Base-by-base conservation (phyloP, 2,113 vertebrate genomes). In the Odobenus rosmarus region DNA sequence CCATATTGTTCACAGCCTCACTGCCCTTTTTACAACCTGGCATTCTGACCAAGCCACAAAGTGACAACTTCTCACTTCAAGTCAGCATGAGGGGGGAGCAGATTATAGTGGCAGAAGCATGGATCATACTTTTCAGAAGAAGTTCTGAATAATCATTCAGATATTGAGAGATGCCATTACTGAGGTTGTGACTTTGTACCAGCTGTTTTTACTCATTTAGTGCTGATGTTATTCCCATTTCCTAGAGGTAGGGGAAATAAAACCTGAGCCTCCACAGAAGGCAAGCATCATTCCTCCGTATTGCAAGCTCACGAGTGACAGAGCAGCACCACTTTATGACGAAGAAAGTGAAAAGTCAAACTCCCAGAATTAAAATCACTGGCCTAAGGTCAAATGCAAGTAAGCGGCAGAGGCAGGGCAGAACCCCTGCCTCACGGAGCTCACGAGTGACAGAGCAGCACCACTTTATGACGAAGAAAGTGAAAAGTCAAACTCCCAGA, bases 21-120 rank as follows among this genome's bases (percentile, higher is more conserved):
- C 21, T 88, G 64, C 67, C 53, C 64, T 92, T 82, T 96, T 86
- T 83, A 90, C 72, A 92, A 33, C 33, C 23, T 85, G 88, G 53
- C n/a, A 83, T 81, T 55, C 12, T 74, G 83, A 92, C 77, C 67
- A 96, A 92, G 71, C 83, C 86, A 93, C 77, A 83, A 42, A 83
- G 77, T 39, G 77, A 94, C 87, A 72, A 55, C 24, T 89, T 97
- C 88, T 94, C 88, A 89, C 90, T 86, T 95, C 53, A 90, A 39
- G 4, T 92, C 28, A 69, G 33, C 46, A 74, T 7, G 5, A 16
- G 12, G 21, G 31, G 49, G 69, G 80, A 71, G 64, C 51, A 80
- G 26, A 79, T 53, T n/a, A 53, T 4, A 31, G 64, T 9, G 14
- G 64, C 42, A 62, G 59, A 5, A 84, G 36, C 71, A 85, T 8